Evolutionary conservation across 2,888 invertebrate species (phyloP).

Genomic region (Terebella lapidaria): DNA sequence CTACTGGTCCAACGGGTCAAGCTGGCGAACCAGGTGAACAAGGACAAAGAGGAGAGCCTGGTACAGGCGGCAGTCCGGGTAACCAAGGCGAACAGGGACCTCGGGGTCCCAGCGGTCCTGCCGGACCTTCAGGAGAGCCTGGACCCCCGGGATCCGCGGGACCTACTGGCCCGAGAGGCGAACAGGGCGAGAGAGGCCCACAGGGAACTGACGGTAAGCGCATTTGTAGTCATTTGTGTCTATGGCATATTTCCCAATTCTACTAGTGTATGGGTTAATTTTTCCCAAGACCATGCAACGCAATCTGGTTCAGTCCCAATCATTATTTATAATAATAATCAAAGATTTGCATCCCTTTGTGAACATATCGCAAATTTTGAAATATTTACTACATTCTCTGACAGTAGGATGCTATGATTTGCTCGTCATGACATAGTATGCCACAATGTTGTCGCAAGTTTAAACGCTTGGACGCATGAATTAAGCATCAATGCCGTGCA

Average conservation of each 20-base stretch:
- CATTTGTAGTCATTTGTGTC: no score
- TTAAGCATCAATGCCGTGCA: no score
- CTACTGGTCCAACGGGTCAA: constrained; percentile 29
- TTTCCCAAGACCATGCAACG: constrained; percentile 9
- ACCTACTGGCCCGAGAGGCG: constrained; percentile 14
- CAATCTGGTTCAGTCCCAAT: no score
- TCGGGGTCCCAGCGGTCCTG: constrained; percentile 10
- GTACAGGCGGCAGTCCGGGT: neutral
- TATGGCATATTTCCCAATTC: no score
- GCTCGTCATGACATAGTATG: no score
- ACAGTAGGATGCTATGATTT: no score
- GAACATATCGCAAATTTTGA: no score
- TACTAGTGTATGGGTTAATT: constrained; percentile 17
- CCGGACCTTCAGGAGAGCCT: constrained; percentile 12
- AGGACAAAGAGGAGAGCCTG: constrained; percentile 1
- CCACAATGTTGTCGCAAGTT: no score
- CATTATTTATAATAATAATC: no score
- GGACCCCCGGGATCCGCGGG: constrained; percentile 11
- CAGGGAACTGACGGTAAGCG: constrained; percentile 17
- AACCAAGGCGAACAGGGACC: constrained; percentile 9
- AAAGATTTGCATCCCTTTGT: no score
- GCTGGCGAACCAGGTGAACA: neutral
- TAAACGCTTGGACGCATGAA: no score
- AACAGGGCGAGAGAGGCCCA: constrained; percentile 10
- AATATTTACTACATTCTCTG: no score